Base-by-base conservation (phyloP, 1,140 invertebrate genomes). In the Caenorhabditis elegans region DNA sequence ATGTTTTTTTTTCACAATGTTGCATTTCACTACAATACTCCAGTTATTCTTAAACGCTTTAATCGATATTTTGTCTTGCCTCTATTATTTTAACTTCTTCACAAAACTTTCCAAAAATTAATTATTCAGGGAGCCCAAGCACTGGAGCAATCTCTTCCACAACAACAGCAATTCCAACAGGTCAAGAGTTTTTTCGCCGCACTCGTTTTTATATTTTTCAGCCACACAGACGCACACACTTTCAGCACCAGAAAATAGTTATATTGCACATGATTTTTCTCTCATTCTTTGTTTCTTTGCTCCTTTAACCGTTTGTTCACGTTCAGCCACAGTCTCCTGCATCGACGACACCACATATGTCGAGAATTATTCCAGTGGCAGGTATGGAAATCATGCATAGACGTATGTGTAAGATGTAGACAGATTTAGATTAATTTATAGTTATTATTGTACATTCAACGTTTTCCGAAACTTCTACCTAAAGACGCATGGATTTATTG, bases 341-440 rank as follows among this genome's bases (percentile, higher is more conserved):
- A 3, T 78, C 78, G 10, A 55, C 55, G 24, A 53, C 78, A 17
- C 51, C 51, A 22, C 78, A 70, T n/a, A 79, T 79, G 78, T 22
- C 51, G 10, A 76, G 78, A 22, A 82, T 83, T 43, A 85, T 85
- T 78, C 85, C 85, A 31, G 24, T 85, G 36, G 49, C 85, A 49
- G 51, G 82, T 17, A 86, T 86, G 85, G 79, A 85, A 75, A 80
- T 83, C 76, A 82, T 83, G 48, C 75, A 78, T 60, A 78, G 82
- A 76, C 82, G 84, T 86, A 78, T 60, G 81, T 83, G 28, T 76
- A 31, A 39, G 49, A 36, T 36, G 48, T 48, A 48, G 75, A 46
- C 11, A 43, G 48, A 34, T 5, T n/a, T 39, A 39, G 60, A 43
- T 2, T 43, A 34, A 19, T 26, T 11, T 60, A 34, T 28, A 34